Evolutionary conservation across 2,888 invertebrate genomes (phyloP), one percentile per base, ranked within the genome.

Genomic region (Epiblema foenella): DNA sequence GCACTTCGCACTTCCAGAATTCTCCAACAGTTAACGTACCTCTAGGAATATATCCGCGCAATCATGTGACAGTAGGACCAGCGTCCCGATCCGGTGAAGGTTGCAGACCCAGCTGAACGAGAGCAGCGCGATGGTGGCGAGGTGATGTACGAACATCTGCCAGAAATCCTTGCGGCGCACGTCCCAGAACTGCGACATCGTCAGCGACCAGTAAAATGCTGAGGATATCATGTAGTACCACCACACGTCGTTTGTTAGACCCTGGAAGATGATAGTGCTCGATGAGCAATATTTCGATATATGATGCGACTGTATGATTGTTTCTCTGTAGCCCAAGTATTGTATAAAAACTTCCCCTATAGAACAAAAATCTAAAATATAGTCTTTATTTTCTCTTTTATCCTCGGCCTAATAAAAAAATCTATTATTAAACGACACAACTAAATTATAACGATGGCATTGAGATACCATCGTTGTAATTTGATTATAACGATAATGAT

Each of bases 111-210:
- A 99, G 75, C 99, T 99, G 86, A 99, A 96, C 69, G 95, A 96
- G 93, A 99, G 95, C 74, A 99, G 94, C 56, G 96, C 89, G 77
- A 99, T 96, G 52, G 99, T 99, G 24, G 98, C 98, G 83, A 98
- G 95, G 87, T 99, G 99, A 93, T 99, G 99, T 68, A 98, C 94
- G 89, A 99, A 98, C 98, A 99, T 99, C 94, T 99, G 98, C 97
- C 98, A 98, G 90, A 99, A 99, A 91, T 98, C 98, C 90, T 98
- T 98, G 76, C 98, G 95, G 76, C 97, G 97, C 67, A 98, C 97
- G 89, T 99, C 99, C 88, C 97, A 96, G 92, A 98, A 98, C 90
- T 99, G 98, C 18, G 98, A 97, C 74, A 98, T 95, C 75, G 97
- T 96, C 72, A 99, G 94, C 18, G 99, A 97, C 97, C 98, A 98